Evolutionary conservation across 2,888 invertebrate genomes (phyloP), one percentile per base, ranked within the genome.

Genomic region (Chouioia cunea): DNA sequence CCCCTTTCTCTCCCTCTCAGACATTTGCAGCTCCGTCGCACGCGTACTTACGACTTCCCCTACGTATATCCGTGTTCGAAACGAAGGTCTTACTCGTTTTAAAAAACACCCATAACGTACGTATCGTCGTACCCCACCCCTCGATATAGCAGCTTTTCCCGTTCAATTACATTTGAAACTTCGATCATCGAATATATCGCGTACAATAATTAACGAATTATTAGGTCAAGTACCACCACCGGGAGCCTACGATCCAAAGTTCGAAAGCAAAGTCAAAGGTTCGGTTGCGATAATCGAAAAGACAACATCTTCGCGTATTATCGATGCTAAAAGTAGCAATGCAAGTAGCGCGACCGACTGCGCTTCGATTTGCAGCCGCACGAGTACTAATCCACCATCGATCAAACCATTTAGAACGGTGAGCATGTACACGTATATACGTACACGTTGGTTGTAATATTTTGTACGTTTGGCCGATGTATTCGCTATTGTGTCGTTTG

Each of bases 181-280:
- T n/a, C n/a, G n/a, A n/a, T n/a, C n/a, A n/a, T n/a, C n/a, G n/a
- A n/a, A n/a, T n/a, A n/a, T n/a, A n/a, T n/a, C n/a, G n/a, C n/a
- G n/a, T n/a, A n/a, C n/a, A n/a, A n/a, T n/a, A n/a, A n/a, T n/a
- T n/a, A n/a, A n/a, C n/a, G n/a, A n/a, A n/a, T n/a, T n/a, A n/a
- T n/a, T n/a, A 89, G 89, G 84, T 76, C 84, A 85, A 72, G 87
- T 86, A 36, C 88, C 89, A 46, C 87, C 88, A 27, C 88, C 89
- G 47, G 87, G 88, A 46, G 82, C 87, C 3, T 89, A 89, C 73
- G 87, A 88, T 77, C 86, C 88, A 4, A 86, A 86, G 74, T 81
- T 84, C 65, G 86, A 86, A 57, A 79, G 74, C 20, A 87, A 86
- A 75, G 78, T 86, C 10, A 85, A 85, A 4, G 68, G 62, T 0